phyloP scores from a whole-genome alignment of 1,140 invertebrate genomes.

The Physella acuta region DNA sequence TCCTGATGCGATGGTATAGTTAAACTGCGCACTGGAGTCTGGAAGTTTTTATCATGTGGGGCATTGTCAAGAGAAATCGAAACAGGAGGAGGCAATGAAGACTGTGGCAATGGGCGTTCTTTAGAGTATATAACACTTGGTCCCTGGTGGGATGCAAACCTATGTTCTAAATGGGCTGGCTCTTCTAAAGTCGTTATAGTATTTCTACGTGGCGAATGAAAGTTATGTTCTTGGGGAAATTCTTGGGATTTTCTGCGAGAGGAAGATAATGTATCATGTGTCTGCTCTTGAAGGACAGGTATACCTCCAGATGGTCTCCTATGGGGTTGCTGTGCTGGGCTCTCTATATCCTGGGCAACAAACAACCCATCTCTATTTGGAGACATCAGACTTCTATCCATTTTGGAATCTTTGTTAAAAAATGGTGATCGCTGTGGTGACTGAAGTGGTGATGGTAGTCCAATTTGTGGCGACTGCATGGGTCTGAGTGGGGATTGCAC shows the following conservation, averaged over 20 bases:
- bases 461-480: constrained; percentile 7
- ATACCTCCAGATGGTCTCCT: neutral
- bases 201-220: constrained; percentile 10
- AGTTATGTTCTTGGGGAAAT: neutral
- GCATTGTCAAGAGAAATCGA: constrained; percentile 25
- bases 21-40: constrained; percentile 15
- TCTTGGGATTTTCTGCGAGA: constrained; percentile 21
- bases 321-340: constrained; percentile 3
- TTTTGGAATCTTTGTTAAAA: constrained; percentile 15
- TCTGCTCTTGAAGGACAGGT: neutral
- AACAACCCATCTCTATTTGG: neutral
- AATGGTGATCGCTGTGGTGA: constrained; percentile 10
- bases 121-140: neutral
- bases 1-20: constrained; percentile 20
- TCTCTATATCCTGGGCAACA: neutral
- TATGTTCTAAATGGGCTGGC: constrained; percentile 7
- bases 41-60: constrained; percentile 22
- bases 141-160: neutral
- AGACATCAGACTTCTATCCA: constrained; percentile 11
- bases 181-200: constrained; percentile 21
- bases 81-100: constrained; percentile 14
- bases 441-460: constrained; percentile 2
- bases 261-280: neutral
- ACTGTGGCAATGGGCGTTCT: neutral
- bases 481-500: constrained; percentile 18